Percentiles rank a stretch among this genome's conserved stretches.
phyloP scores from a whole-genome alignment of 1,140 invertebrate genomes.

The Harlomillsia oculata region DNA sequence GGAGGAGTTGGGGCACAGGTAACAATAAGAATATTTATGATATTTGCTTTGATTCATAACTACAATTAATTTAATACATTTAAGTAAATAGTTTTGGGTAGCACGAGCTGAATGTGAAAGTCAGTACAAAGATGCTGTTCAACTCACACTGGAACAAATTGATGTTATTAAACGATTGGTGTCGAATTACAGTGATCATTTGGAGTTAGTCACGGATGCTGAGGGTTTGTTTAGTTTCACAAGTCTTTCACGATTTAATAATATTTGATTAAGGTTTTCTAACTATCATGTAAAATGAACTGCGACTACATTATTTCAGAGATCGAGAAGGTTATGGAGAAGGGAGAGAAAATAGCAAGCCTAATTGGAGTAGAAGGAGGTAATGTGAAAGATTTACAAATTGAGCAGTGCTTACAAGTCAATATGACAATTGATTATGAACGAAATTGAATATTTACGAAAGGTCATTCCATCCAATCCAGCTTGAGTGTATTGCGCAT shows the following conservation, averaged over 20 bases:
- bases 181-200: constrained; percentile 63
- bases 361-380: constrained; percentile 42
- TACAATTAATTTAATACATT: background rate
- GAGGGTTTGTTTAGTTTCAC: constrained; percentile 41
- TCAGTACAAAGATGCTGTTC: constrained; percentile 36
- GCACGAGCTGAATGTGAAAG: constrained; percentile 27
- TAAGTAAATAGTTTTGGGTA: constrained; percentile 32
- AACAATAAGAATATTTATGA: constrained; percentile 22
- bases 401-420: no score
- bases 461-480: constrained; percentile 45
- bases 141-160: constrained; percentile 37
- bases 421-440: no score
- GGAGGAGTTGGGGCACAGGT: constrained; percentile 70
- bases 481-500: constrained; percentile 43
- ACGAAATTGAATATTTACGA: constrained; percentile 21
- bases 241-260: background rate
- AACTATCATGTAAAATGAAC: background rate
- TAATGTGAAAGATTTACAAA: background rate
- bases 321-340: constrained; percentile 39
- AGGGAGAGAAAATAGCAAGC: constrained; percentile 43
- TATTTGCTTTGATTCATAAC: background rate
- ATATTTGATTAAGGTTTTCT: background rate
- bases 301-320: constrained; percentile 39
- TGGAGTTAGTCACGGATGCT: constrained; percentile 58
- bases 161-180: constrained; percentile 54